phyloP scores from a whole-genome alignment of 2,888 invertebrate species.

The Sinodicranocentrus sp. region DNA sequence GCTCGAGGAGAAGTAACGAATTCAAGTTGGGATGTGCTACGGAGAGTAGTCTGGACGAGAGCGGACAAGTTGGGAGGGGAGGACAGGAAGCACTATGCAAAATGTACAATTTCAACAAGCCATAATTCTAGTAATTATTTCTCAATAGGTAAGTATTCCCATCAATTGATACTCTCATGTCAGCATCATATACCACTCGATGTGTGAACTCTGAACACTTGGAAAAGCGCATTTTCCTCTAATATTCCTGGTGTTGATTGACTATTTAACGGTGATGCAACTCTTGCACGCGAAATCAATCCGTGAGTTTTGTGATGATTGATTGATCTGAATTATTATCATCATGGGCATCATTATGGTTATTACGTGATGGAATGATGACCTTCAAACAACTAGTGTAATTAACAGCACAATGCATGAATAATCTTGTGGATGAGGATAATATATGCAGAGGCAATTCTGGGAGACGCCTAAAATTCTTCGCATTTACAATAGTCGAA shows the following conservation, averaged over 20 bases:
- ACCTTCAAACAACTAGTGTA: slow-evolving; percentile 10
- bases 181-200: not conserved
- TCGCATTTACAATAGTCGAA: slow-evolving; percentile 25
- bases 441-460: not conserved
- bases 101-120: slow-evolving; percentile 53
- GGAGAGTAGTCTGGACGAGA: not conserved
- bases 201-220: not conserved
- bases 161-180: no score
- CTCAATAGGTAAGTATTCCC: slow-evolving; percentile 49
- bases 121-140: slow-evolving; percentile 54
- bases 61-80: not conserved
- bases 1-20: no score
- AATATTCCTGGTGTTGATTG: no score
- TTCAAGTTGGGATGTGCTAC: not conserved
- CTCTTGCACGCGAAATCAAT: no score
- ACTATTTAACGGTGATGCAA: no score
- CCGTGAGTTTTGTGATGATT: no score
- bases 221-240: no score
- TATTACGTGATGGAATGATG: not conserved
- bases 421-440: no score
- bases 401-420: no score
- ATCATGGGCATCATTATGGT: not conserved
- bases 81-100: slow-evolving; percentile 34
- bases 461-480: slow-evolving; percentile 50
- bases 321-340: slow-evolving; percentile 24